phyloP scores from a whole-genome alignment of 2,888 invertebrate species.

The Cerastoderma edule region DNA sequence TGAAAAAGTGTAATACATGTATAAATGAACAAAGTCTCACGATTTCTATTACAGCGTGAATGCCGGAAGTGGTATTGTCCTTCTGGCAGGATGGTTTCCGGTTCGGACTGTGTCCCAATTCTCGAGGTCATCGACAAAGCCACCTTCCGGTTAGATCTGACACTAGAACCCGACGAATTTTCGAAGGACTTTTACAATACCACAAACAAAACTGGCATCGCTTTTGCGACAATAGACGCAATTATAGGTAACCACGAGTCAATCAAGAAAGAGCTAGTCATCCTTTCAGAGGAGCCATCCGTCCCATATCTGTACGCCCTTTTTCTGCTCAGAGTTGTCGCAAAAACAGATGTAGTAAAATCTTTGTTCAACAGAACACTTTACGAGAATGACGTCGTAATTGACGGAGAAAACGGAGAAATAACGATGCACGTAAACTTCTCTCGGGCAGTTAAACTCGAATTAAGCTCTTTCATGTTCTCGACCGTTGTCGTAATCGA shows the following conservation, averaged over 20 bases:
- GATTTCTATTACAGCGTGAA: constrained; percentile 40
- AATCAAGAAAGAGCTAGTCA: constrained; percentile 31
- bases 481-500: constrained; percentile 34
- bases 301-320: constrained; percentile 35
- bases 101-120: constrained; percentile 35
- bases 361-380: constrained; percentile 28
- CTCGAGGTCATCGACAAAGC: constrained; percentile 31
- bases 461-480: constrained; percentile 33
- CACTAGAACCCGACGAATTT: constrained; percentile 20
- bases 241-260: constrained; percentile 27
- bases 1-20: no score
- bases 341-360: neutral
- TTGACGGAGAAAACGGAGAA: neutral
- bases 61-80: constrained; percentile 60
- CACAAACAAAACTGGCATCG: constrained; percentile 35
- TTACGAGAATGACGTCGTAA: constrained; percentile 23
- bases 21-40: no score
- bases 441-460: constrained; percentile 37
- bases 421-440: constrained; percentile 33
- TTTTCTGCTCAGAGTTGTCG: constrained; percentile 24
- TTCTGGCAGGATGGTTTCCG: constrained; percentile 20
- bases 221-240: constrained; percentile 2
- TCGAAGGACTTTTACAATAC: constrained; percentile 7
- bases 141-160: constrained; percentile 27
- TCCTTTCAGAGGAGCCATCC: constrained; percentile 26